Percentiles rank a stretch among this genome's conserved stretches.
Evolutionary conservation across 2,888 invertebrate genomes (phyloP).

Genomic region (Tipula vernalis): DNA sequence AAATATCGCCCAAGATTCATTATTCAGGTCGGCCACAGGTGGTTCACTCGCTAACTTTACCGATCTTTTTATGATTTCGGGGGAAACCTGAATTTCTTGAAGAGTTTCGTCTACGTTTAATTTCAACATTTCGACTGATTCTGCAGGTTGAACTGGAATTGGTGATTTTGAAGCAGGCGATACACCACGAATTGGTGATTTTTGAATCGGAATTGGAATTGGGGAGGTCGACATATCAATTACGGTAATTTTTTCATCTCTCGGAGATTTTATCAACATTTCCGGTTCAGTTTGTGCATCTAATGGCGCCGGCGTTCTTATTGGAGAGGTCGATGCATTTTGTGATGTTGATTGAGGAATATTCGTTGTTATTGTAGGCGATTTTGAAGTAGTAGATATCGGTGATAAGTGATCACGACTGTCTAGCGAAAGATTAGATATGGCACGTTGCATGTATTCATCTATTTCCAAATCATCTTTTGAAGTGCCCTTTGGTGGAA

Average conservation of each 20-base stretch:
- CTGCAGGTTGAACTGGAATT: slow-evolving; percentile 36
- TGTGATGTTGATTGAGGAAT: slow-evolving; percentile 1
- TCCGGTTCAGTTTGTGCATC: slow-evolving; percentile 13
- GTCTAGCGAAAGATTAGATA: slow-evolving; percentile 34
- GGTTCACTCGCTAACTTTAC: slow-evolving; percentile 13
- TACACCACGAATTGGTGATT: slow-evolving; percentile 17
- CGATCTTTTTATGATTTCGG: neutral
- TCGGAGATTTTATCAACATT: slow-evolving; percentile 14
- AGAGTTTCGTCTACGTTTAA: neutral
- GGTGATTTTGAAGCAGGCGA: slow-evolving; percentile 31
- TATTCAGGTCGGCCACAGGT: slow-evolving; percentile 20
- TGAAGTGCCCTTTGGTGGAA: slow-evolving; percentile 13
- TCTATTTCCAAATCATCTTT: slow-evolving; percentile 35
- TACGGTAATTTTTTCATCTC: slow-evolving; percentile 22
- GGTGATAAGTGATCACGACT: slow-evolving; percentile 34
- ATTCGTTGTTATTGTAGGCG: slow-evolving; percentile 11
- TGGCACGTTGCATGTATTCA: slow-evolving; percentile 35
- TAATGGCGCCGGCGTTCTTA: slow-evolving; percentile 13
- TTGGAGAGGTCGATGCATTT: slow-evolving; percentile 17
- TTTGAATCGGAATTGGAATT: slow-evolving; percentile 26
- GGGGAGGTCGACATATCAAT: slow-evolving; percentile 36
- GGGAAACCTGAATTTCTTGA: neutral
- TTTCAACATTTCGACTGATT: slow-evolving; percentile 29
- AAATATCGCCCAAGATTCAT: slow-evolving; percentile 48
- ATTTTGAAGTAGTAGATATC: slow-evolving; percentile 9